phyloP scores from a whole-genome alignment of 2,888 invertebrate species.

The Eupsilia transversa region DNA sequence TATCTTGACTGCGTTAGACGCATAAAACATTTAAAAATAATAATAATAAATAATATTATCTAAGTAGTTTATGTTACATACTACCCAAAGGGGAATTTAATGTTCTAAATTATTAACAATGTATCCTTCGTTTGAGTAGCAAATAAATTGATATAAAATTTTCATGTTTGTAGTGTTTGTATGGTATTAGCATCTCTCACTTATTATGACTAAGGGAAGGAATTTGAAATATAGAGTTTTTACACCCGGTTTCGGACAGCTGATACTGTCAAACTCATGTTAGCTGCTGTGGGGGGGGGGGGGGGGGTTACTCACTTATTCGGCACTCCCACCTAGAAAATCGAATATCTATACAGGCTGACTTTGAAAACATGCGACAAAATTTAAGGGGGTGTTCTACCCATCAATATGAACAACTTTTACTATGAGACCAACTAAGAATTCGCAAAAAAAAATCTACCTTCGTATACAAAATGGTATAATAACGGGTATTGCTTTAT shows the following conservation, averaged over 20 bases:
- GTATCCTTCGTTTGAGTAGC: slow-evolving; percentile 29
- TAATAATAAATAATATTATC: slow-evolving; percentile 7
- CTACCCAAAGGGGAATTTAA: slow-evolving; percentile 43
- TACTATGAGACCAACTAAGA: too few species aligned
- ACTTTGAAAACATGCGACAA: too few species aligned
- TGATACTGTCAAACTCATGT: not conserved
- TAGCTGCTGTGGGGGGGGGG: not conserved
- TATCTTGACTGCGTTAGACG: slow-evolving; percentile 57
- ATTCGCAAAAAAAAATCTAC: too few species aligned
- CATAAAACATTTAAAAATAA: slow-evolving; percentile 30
- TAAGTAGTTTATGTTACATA: slow-evolving; percentile 46
- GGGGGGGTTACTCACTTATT: not conserved
- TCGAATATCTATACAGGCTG: too few species aligned
- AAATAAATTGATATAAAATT: slow-evolving; percentile 34
- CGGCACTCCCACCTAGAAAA: too few species aligned
- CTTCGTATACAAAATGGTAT: too few species aligned
- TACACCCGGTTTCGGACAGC: not conserved
- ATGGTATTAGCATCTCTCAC: slow-evolving; percentile 27
- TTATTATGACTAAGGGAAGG: slow-evolving; percentile 4
- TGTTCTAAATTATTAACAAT: slow-evolving; percentile 24
- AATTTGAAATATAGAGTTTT: not conserved
- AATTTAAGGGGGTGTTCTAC: too few species aligned
- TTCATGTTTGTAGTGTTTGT: slow-evolving; percentile 33
- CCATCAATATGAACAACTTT: too few species aligned
- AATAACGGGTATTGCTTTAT: too few species aligned